Base-by-base conservation (phyloP, 2,797 vertebrate species). In the Diplodus puntazzo region DNA sequence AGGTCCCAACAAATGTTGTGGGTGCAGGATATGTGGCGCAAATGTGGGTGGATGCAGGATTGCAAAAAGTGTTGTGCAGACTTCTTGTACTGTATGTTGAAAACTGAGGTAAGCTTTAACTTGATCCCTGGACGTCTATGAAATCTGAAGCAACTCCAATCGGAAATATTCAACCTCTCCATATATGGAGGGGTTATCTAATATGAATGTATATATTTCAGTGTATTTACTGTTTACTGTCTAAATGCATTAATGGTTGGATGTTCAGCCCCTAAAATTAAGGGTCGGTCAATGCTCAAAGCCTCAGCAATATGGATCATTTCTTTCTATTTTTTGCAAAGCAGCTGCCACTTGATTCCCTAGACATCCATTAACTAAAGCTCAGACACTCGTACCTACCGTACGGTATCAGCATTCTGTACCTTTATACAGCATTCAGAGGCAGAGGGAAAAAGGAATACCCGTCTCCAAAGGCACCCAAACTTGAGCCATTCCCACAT, bases 21-120 rank as follows among this genome's bases (percentile, higher is more conserved):
- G 21, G 7, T 53, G 50, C 23, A 61, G 53, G 55, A 46, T 46
- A 23, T 17, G 18, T 43, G 48, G 34, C 68, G 45, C 23, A 69
- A 72, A 62, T 64, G 23, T 52, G 45, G 54, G 57, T 4, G 43
- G 69, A 52, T 57, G 57, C 27, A 64, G 5, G 16, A 53, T 60
- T 66, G 4, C 17, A 48, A 20, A 53, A 30, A 2, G 1, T 55
- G 1, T 39, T 2, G 2, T 50, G 43, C 20, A 46, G 30, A n/a
- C 65, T 25, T 58, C 1, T 21, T 55, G 11, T 11, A 39, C 39
- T 39, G 39, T n/a, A 12, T 54, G 30, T 20, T 45, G 20, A 34
- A 50, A 10, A n/a, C 3, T 57, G 45, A 73, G 55, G 21, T 72
- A n/a, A 52, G 3, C 3, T 48, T 13, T 13, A 63, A 9, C 25